These are phyloP conservation scores for Syngnathus acus DNA, from an alignment of 2,797 vertebrate species.

Conservation along the genomic window DNA sequence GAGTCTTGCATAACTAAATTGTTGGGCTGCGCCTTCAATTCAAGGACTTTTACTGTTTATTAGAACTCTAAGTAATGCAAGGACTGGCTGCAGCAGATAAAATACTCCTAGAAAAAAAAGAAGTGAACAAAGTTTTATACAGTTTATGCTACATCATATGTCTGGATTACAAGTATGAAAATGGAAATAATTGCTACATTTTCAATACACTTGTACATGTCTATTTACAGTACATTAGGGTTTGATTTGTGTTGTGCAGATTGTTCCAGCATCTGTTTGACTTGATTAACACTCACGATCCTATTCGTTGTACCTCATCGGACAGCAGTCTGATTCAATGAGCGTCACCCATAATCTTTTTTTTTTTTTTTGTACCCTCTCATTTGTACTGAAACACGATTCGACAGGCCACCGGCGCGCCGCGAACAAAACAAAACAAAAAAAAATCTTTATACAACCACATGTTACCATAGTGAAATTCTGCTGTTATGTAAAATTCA, in stretches of 20 bases:
- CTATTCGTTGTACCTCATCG: slow-evolving; percentile 49
- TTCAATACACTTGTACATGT: slow-evolving; percentile 78
- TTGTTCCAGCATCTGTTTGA: slow-evolving; percentile 72
- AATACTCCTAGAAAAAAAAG: slow-evolving; percentile 71
- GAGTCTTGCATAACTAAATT: slow-evolving; percentile 74
- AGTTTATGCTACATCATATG: slow-evolving; percentile 81
- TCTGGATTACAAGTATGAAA: slow-evolving; percentile 80
- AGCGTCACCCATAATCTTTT: slow-evolving; percentile 39
- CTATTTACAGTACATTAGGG: slow-evolving; percentile 73
- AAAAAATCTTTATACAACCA: slow-evolving; percentile 49
- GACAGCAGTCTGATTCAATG: slow-evolving; percentile 53
- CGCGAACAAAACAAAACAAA: slow-evolving; percentile 12
- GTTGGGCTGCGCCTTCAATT: slow-evolving; percentile 61
- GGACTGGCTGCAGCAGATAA: slow-evolving; percentile 71
- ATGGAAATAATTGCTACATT: slow-evolving; percentile 82
- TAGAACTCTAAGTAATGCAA: slow-evolving; percentile 64
- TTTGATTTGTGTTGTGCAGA: slow-evolving; percentile 63
- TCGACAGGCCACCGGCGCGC: slow-evolving; percentile 39
- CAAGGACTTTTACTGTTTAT: slow-evolving; percentile 63
- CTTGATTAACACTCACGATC: slow-evolving; percentile 61
- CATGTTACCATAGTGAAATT: slow-evolving; percentile 52
- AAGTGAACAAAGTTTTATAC: slow-evolving; percentile 73
- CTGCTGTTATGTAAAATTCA: slow-evolving; percentile 55
- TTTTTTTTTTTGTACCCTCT: slow-evolving; percentile 25
- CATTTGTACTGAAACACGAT: slow-evolving; percentile 38